Evolutionary conservation across 2,888 invertebrate genomes (phyloP), one percentile per base, ranked within the genome.

Genomic region (Andrena flavipes): DNA sequence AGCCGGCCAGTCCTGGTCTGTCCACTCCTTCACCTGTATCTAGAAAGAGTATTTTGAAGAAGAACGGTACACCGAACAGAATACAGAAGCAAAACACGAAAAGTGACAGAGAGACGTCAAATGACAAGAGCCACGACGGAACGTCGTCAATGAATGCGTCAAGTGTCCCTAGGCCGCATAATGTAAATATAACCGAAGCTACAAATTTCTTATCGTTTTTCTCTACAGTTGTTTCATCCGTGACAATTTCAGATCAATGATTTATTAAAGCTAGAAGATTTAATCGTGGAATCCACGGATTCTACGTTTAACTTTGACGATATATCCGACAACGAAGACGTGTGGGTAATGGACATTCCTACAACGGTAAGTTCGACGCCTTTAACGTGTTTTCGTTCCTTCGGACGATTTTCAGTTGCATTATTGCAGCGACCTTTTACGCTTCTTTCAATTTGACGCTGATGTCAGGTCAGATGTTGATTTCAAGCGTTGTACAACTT

Each of bases 301-400:
- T 76, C 89, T 2, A 86, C 89, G 2, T 90, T 90, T 26, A 85
- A 35, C 51, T 72, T 90, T 1, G 86, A 87, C 6, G 89, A 91
- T 63, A 30, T 92, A 35, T 88, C 90, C 1, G 91, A 91, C 5
- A 88, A 74, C 2, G 92, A 92, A 74, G 92, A 92, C 20, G 59
- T 91, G 7, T 92, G 91, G 91, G 72, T 92, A 4, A 87, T 92
- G 86, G 89, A 92, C 54, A 83, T 92, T 72, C 92, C 92, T 23
- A 86, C 80, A 74, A 89, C 88, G 30, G 89, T 91, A 35, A 76
- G 82, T 76, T 26, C 48, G 26, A 49, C 42, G 10, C 29, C 10
- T 49, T 33, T 49, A 4, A 4, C 13, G 0, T 10, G 10, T 35
- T 35, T 3, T 10, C 0, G 35, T 35, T 35, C 10, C 10, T 42